phyloP scores from a whole-genome alignment of 2,113 vertebrate species.

The Talpa occidentalis region DNA sequence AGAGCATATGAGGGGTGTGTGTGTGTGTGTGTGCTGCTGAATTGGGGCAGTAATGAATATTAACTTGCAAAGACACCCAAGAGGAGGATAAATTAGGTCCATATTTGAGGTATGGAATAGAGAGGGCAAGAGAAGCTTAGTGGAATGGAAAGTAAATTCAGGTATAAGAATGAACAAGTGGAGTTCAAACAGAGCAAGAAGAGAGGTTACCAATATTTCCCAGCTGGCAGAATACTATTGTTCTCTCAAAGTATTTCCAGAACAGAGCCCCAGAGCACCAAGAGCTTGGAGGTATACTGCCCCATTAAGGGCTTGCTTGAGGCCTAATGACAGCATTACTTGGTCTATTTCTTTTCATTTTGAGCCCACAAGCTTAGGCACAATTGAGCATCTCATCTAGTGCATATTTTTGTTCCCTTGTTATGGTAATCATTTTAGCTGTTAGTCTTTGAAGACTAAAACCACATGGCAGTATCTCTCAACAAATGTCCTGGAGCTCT shows the following conservation, averaged over 20 bases:
- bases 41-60: neutral
- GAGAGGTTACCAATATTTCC: neutral
- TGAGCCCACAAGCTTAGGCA: neutral
- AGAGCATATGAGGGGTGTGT: neutral
- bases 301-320: neutral
- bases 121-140: neutral
- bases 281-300: neutral
- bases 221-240: neutral
- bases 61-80: neutral
- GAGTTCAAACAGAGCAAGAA: neutral
- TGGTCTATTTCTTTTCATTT: slow-evolving; percentile 36
- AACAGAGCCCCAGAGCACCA: neutral
- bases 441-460: slow-evolving; percentile 51
- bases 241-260: neutral
- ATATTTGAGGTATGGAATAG: neutral
- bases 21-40: neutral
- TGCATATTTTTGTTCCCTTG: slow-evolving; percentile 19
- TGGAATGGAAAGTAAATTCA: slow-evolving; percentile 22
- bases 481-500: neutral
- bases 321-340: neutral
- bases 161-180: neutral
- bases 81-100: neutral
- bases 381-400: slow-evolving; percentile 16
- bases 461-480: slow-evolving; percentile 4
- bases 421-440: neutral